These are phyloP conservation scores for Plagodis dolabraria DNA, from an alignment of 2,888 invertebrate genomes.

Conservation along the genomic window DNA sequence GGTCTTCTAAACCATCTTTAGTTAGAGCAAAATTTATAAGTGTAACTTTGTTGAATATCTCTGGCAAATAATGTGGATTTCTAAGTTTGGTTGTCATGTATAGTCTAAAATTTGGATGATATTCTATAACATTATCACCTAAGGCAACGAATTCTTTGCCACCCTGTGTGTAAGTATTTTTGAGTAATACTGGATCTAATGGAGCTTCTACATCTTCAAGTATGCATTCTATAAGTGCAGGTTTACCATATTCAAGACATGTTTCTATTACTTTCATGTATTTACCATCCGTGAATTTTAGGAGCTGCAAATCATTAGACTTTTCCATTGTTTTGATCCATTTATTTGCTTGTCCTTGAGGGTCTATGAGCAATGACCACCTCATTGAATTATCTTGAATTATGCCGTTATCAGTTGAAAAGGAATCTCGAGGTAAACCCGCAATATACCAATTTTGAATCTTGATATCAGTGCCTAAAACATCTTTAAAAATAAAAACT, in stretches of 20 bases:
- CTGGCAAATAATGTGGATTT: conserved; percentile 94
- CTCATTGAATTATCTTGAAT: conserved; percentile 91
- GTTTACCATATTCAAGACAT: conserved; percentile 90
- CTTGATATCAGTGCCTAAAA: conserved; percentile 93
- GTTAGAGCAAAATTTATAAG: conserved; percentile 94
- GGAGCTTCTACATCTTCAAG: conserved; percentile 91
- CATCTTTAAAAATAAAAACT: conserved; percentile 88
- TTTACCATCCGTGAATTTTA: conserved; percentile 90
- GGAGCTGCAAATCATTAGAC: conserved; percentile 87
- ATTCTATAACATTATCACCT: conserved; percentile 91
- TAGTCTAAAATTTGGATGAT: conserved; percentile 89
- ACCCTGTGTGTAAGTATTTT: conserved; percentile 90
- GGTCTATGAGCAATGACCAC: conserved; percentile 93
- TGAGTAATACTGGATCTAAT: conserved; percentile 90
- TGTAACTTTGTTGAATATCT: conserved; percentile 93
- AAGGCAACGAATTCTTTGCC: conserved; percentile 90
- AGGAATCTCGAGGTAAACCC: conserved; percentile 91
- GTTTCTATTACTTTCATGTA: conserved; percentile 91
- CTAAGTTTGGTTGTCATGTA: conserved; percentile 93
- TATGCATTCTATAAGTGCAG: conserved; percentile 91
- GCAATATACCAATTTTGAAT: conserved; percentile 94
- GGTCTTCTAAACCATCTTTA: conserved; percentile 92
- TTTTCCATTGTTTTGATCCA: conserved; percentile 95
- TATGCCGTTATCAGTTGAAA: conserved; percentile 94
- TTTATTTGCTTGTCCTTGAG: conserved; percentile 93